These are phyloP conservation scores for Shargacucullia verbasci DNA, from an alignment of 2,888 invertebrate species.

Conservation along the genomic window DNA sequence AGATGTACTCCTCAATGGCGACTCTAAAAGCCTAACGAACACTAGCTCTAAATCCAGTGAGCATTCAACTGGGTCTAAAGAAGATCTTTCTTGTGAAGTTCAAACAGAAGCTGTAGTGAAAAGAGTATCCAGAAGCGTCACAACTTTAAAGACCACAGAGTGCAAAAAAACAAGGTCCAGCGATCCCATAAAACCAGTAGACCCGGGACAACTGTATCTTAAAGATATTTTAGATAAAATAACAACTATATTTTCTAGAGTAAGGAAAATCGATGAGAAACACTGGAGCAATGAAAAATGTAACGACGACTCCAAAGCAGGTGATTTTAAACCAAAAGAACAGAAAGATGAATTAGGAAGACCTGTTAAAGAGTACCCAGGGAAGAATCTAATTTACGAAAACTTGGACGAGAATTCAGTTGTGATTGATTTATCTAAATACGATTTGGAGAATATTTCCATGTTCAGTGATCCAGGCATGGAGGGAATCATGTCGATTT, in stretches of 20 bases:
- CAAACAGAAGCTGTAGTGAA: conserved; percentile 70
- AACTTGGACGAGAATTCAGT: conserved; percentile 67
- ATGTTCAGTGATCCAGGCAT: conserved; percentile 64
- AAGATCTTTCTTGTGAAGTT: conserved; percentile 65
- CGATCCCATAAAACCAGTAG: conserved; percentile 48
- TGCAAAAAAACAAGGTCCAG: conserved; percentile 30
- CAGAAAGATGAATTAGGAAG: conserved; percentile 60
- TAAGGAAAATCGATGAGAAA: conserved; percentile 49
- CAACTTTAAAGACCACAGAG: conserved; percentile 53
- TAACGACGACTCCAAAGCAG: conserved; percentile 36
- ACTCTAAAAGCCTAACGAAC: conserved; percentile 54
- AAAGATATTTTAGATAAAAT: conserved; percentile 76
- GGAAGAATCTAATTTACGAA: conserved; percentile 59
- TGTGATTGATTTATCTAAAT: conserved; percentile 74
- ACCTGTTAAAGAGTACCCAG: conserved; percentile 51
- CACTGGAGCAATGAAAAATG: conserved; percentile 30
- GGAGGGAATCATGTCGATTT: conserved; percentile 68
- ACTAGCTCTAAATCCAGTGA: conserved; percentile 66
- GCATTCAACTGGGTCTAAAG: conserved; percentile 43
- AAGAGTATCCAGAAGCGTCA: conserved; percentile 70
- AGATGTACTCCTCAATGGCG: conserved; percentile 68
- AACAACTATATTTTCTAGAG: conserved; percentile 70
- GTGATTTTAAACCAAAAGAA: conserved; percentile 33
- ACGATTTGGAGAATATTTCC: conserved; percentile 72
- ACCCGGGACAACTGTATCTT: conserved; percentile 70